A percentile compares a stretch with the other conserved stretches of the same genome.
These are phyloP conservation scores for Drosophila parthenogenetica DNA, from an alignment of 2,888 invertebrate species.

Conservation along the genomic window DNA sequence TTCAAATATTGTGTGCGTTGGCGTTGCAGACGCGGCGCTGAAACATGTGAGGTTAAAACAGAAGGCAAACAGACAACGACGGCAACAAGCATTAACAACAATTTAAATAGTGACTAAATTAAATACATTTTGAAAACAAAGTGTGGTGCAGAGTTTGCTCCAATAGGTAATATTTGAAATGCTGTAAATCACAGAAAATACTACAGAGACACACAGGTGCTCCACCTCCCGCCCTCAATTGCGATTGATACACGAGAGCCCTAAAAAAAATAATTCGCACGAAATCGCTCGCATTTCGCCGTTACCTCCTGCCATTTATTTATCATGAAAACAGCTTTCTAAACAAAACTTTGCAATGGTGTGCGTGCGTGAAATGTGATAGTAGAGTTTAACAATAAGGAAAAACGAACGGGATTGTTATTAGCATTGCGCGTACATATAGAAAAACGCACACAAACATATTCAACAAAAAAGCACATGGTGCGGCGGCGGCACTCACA, in stretches of 20 bases:
- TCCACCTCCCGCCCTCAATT: conserved; percentile 24
- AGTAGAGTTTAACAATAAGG: conserved; percentile 45
- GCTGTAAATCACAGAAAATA: conserved; percentile 7
- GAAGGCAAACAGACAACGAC: conserved; percentile 64
- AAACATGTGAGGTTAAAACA: conserved; percentile 84
- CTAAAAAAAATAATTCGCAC: conserved; percentile 29
- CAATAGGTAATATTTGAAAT: conserved; percentile 56
- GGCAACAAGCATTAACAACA: conserved; percentile 46
- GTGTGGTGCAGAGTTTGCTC: conserved; percentile 12
- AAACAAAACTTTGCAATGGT: conserved; percentile 56
- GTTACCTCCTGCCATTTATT: conserved; percentile 25
- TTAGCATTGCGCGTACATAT: conserved; percentile 44
- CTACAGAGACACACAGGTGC: conserved; percentile 14
- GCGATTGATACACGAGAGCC: conserved; percentile 33
- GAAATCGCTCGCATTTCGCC: conserved; percentile 37
- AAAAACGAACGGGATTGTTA: conserved; percentile 20
- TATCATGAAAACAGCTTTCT: conserved; percentile 57
- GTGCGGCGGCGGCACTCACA: conserved; percentile 65
- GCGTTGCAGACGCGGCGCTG: conserved; percentile 72
- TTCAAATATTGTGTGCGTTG: conserved; percentile 45
- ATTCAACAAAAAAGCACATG: conserved; percentile 73
- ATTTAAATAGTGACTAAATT: conserved; percentile 28
- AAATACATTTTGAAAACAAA: conserved; percentile 25
- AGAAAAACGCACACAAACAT: conserved; percentile 21
- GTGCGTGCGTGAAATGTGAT: conserved; percentile 61